These are phyloP conservation scores for Chouioia cunea DNA, from an alignment of 2,888 invertebrate species.

Conservation along the genomic window DNA sequence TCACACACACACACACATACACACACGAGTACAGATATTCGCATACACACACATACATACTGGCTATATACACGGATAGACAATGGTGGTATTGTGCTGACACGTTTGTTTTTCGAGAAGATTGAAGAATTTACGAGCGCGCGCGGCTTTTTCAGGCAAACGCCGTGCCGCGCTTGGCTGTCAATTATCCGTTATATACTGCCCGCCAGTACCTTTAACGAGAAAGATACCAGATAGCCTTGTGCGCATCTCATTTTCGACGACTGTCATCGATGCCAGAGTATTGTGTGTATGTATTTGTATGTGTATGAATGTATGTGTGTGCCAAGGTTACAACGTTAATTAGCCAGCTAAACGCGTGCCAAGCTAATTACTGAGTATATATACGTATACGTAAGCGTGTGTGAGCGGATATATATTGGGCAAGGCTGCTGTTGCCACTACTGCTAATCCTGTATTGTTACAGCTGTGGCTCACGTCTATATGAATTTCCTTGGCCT, in stretches of 20 bases:
- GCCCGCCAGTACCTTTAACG: conserved; percentile 63
- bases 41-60: too few relatives aligned
- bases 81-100: not conserved
- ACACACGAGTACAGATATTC: too few relatives aligned
- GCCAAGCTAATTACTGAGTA: too few relatives aligned
- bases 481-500: too few relatives aligned
- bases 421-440: too few relatives aligned
- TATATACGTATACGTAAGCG: too few relatives aligned
- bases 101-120: too few relatives aligned
- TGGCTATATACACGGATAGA: conserved; percentile 65
- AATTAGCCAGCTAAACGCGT: conserved; percentile 16
- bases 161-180: conserved; percentile 58
- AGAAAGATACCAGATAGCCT: conserved; percentile 47
- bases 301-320: not conserved
- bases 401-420: too few relatives aligned
- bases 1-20: too few relatives aligned
- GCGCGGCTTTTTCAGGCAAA: not conserved
- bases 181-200: conserved; percentile 69
- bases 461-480: too few relatives aligned
- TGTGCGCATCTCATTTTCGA: conserved; percentile 47
- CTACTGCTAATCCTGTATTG: too few relatives aligned
- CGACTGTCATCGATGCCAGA: conserved; percentile 36
- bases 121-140: not conserved
- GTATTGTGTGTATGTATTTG: conserved; percentile 15
- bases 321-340: conserved; percentile 10